Percentiles rank a stretch among this genome's conserved stretches.
Evolutionary conservation across 1,140 invertebrate species (phyloP).

Genomic region (Latrodectus geometricus): DNA sequence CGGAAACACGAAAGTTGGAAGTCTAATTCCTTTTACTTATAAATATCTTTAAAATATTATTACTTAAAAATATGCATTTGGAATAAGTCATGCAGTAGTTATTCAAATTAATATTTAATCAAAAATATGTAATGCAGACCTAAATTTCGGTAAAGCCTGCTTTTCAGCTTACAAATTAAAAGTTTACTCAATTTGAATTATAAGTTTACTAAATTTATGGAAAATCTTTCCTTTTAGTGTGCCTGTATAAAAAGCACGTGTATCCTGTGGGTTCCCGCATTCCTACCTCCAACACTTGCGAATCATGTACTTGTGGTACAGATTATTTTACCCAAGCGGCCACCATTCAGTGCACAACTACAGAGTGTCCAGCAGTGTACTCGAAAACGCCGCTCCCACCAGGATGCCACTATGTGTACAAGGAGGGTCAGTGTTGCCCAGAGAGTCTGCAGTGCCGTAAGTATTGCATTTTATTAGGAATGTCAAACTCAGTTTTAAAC

Average conservation of each 20-base stretch:
- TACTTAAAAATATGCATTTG: too few species aligned
- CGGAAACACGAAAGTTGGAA: too few species aligned
- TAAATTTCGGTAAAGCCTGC: too few species aligned
- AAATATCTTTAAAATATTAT: too few species aligned
- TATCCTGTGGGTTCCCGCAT: constrained; percentile 60
- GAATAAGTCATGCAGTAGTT: too few species aligned
- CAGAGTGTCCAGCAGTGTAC: constrained; percentile 62
- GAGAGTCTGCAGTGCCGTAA: constrained; percentile 46
- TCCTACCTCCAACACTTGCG: constrained; percentile 40
- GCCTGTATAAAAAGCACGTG: constrained; percentile 48
- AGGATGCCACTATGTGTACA: constrained; percentile 60
- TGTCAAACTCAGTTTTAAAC: too few species aligned
- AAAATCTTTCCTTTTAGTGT: constrained; percentile 29
- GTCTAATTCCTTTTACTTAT: too few species aligned
- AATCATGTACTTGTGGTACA: constrained; percentile 30
- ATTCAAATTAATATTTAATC: too few species aligned
- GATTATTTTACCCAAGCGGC: constrained; percentile 43
- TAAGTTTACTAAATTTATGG: too few species aligned
- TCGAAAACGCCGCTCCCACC: constrained; percentile 39
- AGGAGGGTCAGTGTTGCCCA: constrained; percentile 59
- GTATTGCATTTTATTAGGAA: neutral
- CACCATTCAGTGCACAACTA: constrained; percentile 24
- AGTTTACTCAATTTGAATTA: too few species aligned
- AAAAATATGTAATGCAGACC: too few species aligned
- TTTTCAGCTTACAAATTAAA: too few species aligned